phyloP scores from a whole-genome alignment of 2,888 invertebrate genomes.

The Lamellibrachia columna region DNA sequence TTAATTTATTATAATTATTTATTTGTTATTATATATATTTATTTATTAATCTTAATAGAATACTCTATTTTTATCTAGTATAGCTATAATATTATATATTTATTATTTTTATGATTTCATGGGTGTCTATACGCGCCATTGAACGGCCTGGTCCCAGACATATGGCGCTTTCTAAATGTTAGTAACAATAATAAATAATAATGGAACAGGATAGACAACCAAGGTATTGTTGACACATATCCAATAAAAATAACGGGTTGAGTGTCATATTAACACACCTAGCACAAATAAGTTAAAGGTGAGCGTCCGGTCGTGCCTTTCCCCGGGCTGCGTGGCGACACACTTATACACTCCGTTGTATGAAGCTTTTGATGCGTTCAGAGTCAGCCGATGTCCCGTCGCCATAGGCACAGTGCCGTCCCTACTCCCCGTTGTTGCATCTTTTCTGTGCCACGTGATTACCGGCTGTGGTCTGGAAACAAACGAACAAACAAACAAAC shows the following conservation, averaged over 20 bases:
- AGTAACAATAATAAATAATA: too few relatives aligned
- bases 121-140: too few relatives aligned
- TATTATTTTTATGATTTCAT: too few relatives aligned
- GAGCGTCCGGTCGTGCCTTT: not conserved
- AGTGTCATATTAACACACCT: not conserved
- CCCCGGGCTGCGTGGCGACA: not conserved
- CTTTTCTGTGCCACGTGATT: not conserved
- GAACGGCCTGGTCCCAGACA: too few relatives aligned
- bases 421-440: not conserved
- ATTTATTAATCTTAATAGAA: too few relatives aligned
- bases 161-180: too few relatives aligned
- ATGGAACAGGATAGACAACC: too few relatives aligned
- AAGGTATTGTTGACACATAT: too few relatives aligned
- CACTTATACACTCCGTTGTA: not conserved
- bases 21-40: too few relatives aligned
- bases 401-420: not conserved
- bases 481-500: not conserved
- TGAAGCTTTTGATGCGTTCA: not conserved
- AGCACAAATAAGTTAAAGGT: not conserved
- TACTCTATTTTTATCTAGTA: too few relatives aligned
- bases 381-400: not conserved
- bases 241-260: not conserved
- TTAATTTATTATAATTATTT: too few relatives aligned
- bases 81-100: too few relatives aligned
- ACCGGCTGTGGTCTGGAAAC: not conserved